Conservation (phyloP, 2,113 vertebrate species). For the Lasiurus cinereus region DNA sequence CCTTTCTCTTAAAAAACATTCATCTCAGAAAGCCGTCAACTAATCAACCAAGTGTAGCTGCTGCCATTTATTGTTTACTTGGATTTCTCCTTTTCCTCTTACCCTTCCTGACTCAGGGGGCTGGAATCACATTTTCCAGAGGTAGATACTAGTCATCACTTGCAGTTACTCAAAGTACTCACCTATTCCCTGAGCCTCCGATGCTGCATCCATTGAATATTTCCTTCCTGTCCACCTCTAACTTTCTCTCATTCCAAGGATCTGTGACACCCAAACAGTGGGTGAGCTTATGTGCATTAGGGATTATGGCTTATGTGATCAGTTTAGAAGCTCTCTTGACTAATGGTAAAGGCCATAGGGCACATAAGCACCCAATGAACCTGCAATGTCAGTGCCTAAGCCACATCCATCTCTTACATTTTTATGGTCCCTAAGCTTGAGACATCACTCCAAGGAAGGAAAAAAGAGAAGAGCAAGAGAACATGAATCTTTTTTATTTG, state of each 20-base stretch:
- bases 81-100: neutral
- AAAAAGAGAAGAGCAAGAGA: constrained; percentile 1
- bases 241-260: neutral
- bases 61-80: neutral
- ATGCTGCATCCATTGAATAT: neutral
- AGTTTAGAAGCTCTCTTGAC: neutral
- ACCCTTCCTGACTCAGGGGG: neutral
- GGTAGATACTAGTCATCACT: neutral
- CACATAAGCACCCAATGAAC: neutral
- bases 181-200: neutral
- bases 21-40: neutral
- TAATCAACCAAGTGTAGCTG: neutral
- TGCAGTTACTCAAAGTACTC: neutral
- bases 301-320: neutral
- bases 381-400: neutral
- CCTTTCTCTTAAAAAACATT: neutral
- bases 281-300: neutral
- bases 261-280: neutral
- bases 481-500: neutral
- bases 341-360: neutral
- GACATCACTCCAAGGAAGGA: neutral
- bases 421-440: constrained; percentile 14
- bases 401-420: neutral
- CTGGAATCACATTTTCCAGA: neutral
- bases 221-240: neutral